Conservation (phyloP, 2,113 vertebrate species). For the Coracopsis vasa region DNA sequence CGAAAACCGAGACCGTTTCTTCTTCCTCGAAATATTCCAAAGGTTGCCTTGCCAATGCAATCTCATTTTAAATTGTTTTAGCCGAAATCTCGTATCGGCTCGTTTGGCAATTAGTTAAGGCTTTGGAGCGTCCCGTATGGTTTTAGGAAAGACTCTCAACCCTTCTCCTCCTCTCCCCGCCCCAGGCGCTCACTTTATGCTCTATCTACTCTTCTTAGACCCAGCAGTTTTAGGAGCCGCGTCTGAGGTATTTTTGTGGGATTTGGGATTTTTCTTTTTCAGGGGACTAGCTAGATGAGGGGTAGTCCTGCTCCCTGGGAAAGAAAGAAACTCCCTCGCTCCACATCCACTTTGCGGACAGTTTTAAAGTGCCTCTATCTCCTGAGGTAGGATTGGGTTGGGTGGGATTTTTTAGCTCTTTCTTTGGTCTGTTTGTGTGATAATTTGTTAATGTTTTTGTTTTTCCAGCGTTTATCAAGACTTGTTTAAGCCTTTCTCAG, state of each 20-base stretch:
- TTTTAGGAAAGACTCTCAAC: background rate
- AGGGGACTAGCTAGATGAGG: background rate
- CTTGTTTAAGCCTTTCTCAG: background rate
- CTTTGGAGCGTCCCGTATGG: background rate
- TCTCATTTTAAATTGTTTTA: background rate
- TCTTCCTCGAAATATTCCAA: background rate
- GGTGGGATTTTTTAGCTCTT: background rate
- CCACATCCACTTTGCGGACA: background rate
- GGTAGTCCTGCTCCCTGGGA: background rate
- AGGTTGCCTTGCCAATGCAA: background rate
- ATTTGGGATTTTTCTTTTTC: background rate
- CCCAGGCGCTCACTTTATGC: background rate
- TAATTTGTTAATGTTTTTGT: background rate
- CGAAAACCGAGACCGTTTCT: background rate
- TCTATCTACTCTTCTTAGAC: background rate
- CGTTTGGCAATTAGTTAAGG: background rate
- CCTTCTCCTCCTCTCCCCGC: background rate
- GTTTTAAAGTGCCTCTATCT: background rate
- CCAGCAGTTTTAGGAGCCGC: background rate
- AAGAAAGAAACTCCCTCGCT: background rate
- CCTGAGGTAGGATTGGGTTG: background rate
- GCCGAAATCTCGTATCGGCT: background rate
- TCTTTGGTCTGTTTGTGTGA: background rate
- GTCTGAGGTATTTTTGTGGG: background rate
- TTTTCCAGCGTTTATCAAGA: background rate